Conservation (phyloP, 2,888 invertebrate species). For the Sesia bembeciformis region DNA sequence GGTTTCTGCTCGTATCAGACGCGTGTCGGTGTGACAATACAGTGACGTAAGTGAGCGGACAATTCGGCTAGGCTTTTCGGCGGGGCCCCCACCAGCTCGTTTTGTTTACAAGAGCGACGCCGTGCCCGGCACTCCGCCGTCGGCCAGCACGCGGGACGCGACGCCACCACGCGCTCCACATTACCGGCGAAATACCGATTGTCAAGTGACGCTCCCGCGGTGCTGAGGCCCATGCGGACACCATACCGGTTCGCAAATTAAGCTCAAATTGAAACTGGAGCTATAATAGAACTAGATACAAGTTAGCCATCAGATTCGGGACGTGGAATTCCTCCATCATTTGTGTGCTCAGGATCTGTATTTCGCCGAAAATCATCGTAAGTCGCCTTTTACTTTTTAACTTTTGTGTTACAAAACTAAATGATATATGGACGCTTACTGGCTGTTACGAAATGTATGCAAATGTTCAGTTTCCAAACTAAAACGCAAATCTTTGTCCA, state of each 20-base stretch:
- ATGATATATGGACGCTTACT: not conserved
- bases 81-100: slow-evolving; percentile 67
- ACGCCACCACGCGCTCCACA: slow-evolving; percentile 16
- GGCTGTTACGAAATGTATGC: slow-evolving; percentile 6
- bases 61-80: slow-evolving; percentile 64
- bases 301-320: too few relatives aligned
- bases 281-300: too few relatives aligned
- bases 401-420: not conserved
- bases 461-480: slow-evolving; percentile 28
- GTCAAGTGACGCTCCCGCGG: slow-evolving; percentile 35
- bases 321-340: slow-evolving; percentile 7
- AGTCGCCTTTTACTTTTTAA: slow-evolving; percentile 27
- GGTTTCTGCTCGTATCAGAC: slow-evolving; percentile 18
- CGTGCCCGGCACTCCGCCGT: slow-evolving; percentile 61
- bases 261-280: too few relatives aligned
- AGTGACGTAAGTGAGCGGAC: slow-evolving; percentile 67
- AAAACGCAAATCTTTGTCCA: slow-evolving; percentile 5
- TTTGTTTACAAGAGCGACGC: slow-evolving; percentile 66
- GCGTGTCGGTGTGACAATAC: slow-evolving; percentile 10
- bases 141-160: slow-evolving; percentile 57
- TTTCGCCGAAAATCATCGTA: slow-evolving; percentile 39
- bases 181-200: slow-evolving; percentile 3
- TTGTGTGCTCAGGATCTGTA: slow-evolving; percentile 35
- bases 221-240: slow-evolving; percentile 20
- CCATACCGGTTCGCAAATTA: not conserved